These are phyloP conservation scores for Ranitomeya variabilis DNA, from an alignment of 2,113 vertebrate species.

Conservation along the genomic window DNA sequence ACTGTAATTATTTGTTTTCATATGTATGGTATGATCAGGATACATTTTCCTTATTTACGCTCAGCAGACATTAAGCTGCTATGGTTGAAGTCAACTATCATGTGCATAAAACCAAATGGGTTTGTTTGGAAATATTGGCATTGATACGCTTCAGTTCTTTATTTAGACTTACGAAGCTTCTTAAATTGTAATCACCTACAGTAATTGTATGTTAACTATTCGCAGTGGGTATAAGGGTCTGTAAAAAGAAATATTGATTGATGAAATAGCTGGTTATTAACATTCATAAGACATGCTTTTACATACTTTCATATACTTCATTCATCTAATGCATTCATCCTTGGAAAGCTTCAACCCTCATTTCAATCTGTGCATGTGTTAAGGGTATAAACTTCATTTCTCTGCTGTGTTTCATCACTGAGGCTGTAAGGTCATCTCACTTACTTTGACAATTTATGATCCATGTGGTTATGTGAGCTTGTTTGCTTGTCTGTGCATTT, in stretches of 20 bases:
- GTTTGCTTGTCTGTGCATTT: too few relatives aligned
- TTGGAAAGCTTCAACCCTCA: too few relatives aligned
- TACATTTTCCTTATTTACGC: not conserved
- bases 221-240: not conserved
- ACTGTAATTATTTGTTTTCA: conserved; percentile 6
- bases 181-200: not conserved
- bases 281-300: not conserved
- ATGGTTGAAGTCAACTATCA: not conserved
- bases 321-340: too few relatives aligned
- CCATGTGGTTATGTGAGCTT: too few relatives aligned
- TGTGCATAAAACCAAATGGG: not conserved
- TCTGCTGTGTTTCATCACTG: too few relatives aligned
- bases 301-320: not conserved
- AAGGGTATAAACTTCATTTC: too few relatives aligned
- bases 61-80: not conserved
- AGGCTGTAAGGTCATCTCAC: too few relatives aligned
- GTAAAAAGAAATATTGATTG: too few relatives aligned
- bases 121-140: not conserved
- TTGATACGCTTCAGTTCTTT: not conserved
- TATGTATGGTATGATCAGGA: not conserved
- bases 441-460: too few relatives aligned
- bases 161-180: not conserved
- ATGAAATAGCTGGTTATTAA: too few relatives aligned
- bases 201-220: not conserved
- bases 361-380: too few relatives aligned